A percentile compares a stretch with the other conserved stretches of the same genome.
phyloP scores from a whole-genome alignment of 2,113 vertebrate species.

The Urocitellus parryii region DNA sequence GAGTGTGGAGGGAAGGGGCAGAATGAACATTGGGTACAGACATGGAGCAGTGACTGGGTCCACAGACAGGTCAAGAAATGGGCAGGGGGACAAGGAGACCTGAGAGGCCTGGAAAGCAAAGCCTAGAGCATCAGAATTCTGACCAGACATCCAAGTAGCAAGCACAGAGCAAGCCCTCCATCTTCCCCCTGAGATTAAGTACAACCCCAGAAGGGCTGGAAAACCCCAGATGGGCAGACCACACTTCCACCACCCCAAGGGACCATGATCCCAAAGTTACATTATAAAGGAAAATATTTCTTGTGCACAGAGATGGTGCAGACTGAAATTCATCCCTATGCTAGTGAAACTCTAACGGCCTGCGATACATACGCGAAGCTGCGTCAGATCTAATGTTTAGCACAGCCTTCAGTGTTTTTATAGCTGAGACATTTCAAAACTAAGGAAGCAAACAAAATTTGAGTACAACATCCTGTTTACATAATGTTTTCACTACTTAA shows the following conservation, averaged over 20 bases:
- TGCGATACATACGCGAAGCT: neutral
- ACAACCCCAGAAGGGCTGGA: neutral
- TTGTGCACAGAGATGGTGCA: neutral
- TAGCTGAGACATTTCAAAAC: neutral
- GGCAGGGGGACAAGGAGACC: no score
- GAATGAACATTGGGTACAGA: neutral
- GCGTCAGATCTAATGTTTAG: neutral
- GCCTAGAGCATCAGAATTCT: neutral
- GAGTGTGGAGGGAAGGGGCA: no score
- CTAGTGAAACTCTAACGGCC: neutral
- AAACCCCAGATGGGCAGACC: neutral
- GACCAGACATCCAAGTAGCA: fast-evolving
- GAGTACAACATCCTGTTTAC: neutral
- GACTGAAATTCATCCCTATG: neutral
- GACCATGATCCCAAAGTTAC: neutral
- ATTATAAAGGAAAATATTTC: neutral
- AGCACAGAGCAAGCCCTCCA: fast-evolving
- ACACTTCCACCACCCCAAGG: neutral
- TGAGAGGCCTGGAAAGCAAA: neutral
- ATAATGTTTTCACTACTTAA: neutral
- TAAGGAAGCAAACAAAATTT: neutral
- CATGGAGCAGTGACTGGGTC: fast-evolving
- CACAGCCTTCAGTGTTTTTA: neutral
- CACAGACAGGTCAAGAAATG: neutral
- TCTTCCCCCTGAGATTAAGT: neutral